Base-by-base conservation (phyloP, 2,888 invertebrate species). In the Dolomedes plantarius region DNA sequence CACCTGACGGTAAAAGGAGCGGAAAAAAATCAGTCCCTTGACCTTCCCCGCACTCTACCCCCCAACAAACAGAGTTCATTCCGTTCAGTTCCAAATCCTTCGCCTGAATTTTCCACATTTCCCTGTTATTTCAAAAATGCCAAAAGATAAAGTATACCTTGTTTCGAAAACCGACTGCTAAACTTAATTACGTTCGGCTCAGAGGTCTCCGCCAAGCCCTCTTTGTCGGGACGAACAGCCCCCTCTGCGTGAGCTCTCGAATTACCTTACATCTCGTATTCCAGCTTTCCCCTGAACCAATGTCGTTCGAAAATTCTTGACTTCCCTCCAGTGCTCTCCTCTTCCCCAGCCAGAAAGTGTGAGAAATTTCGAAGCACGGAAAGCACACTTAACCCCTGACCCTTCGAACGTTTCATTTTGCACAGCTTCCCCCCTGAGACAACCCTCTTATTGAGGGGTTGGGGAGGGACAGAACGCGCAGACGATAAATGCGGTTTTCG, bases 321-420 rank as follows among this genome's bases (percentile, higher is more conserved):
- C 41, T 46, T 46, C 16, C 41, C 41, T 41, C 1, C 1, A 13
- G n/a, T n/a, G n/a, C n/a, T n/a, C 27, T 50, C 19, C 50, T 32
- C 36, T 32, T 1, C 39, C 7, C 65, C 11, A 31, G 46, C 23
- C 19, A 19, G 68, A 71, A 83, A 83, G 82, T 75, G 80, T 74
- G 82, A 83, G 82, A 76, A 76, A 83, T 71, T 68, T 41, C 41
- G 7, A 76, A 46, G 73, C 73, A 75, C 69, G 76, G 76, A 76
- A 65, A 83, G 82, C 82, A 23, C 71, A 82, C 82, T 82, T 82
- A 82, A 82, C 82, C 76, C 36, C 0, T 64, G 71, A 71, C 76
- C 76, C 67, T 50, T 23, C 29, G 64, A 28, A 46, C 50, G 28
- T 39, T 46, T 67, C 67, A 46, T 67, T 67, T 39, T 41, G 31